A percentile compares a stretch with the other conserved stretches of the same genome.
Evolutionary conservation across 1,140 invertebrate genomes (phyloP).

Genomic region (Rhagoletis zephyria): DNA sequence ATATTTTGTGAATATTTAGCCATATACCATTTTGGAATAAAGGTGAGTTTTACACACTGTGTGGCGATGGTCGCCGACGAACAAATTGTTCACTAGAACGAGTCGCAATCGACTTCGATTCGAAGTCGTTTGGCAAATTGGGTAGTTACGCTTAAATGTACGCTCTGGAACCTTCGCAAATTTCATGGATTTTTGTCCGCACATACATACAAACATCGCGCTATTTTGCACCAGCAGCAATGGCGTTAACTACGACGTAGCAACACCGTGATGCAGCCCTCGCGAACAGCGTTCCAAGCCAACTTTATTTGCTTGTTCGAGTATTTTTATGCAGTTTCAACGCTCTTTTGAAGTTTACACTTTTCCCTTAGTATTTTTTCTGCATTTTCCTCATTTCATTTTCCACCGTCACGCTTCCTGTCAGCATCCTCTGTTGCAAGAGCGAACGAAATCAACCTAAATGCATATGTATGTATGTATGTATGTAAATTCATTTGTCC

Average conservation of each 20-base stretch:
- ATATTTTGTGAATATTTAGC: no score
- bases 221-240: not conserved
- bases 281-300: not conserved
- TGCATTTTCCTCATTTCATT: not conserved
- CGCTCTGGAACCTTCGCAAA: not conserved
- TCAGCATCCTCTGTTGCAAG: not conserved
- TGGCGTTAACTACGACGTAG: not conserved
- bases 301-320: conserved; percentile 9
- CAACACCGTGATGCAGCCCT: not conserved
- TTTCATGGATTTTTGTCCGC: not conserved
- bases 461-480: conserved; percentile 7
- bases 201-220: not conserved
- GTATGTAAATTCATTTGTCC: not conserved
- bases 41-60: no score
- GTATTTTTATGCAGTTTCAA: conserved; percentile 4
- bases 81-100: no score
- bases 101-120: no score
- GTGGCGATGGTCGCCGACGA: no score
- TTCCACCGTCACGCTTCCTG: not conserved
- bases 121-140: not conserved
- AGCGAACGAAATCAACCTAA: conserved; percentile 13
- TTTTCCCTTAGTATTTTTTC: not conserved
- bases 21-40: no score
- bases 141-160: not conserved
- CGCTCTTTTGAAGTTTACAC: conserved; percentile 45